A percentile compares a stretch with the other conserved stretches of the same genome.
Conservation (phyloP, 2,888 invertebrate genomes). For the Melolontha melolontha region DNA sequence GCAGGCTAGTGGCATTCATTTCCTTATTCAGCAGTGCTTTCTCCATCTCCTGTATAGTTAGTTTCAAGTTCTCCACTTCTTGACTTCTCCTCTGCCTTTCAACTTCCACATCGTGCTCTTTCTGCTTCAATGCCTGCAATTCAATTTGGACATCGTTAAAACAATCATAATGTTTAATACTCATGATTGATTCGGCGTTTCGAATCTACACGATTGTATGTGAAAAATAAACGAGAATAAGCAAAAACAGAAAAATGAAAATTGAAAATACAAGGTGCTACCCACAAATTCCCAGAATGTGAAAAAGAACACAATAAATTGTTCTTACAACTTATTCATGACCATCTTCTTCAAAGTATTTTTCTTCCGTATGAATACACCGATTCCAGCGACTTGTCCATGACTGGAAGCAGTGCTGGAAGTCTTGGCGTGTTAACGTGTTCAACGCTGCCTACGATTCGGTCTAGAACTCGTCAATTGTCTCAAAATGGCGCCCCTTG, state of each 20-base stretch:
- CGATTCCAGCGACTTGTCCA: too few relatives aligned
- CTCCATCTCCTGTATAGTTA: conserved; percentile 58
- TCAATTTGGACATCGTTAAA: conserved; percentile 53
- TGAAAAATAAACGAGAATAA: background rate
- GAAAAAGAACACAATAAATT: too few relatives aligned
- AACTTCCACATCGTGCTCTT: conserved; percentile 50
- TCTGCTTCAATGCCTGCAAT: conserved; percentile 51
- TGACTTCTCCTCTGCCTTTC: conserved; percentile 53
- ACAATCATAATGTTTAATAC: conserved; percentile 50
- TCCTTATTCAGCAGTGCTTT: conserved; percentile 55
- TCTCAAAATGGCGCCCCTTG: too few relatives aligned
- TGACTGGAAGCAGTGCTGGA: too few relatives aligned
- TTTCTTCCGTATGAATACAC: too few relatives aligned
- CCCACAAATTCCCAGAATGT: background rate
- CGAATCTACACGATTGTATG: conserved; percentile 44
- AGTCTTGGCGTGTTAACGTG: too few relatives aligned
- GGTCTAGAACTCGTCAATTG: too few relatives aligned
- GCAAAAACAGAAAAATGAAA: conserved; percentile 23
- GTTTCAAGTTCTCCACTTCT: conserved; percentile 57
- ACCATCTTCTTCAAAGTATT: too few relatives aligned
- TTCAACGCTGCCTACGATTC: too few relatives aligned
- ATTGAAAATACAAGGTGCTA: background rate
- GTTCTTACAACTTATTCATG: too few relatives aligned
- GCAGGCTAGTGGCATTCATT: conserved; percentile 58
- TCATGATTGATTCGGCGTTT: conserved; percentile 54